A percentile compares a stretch with the other conserved stretches of the same genome.
phyloP scores from a whole-genome alignment of 2,797 vertebrate genomes.

The Lepidocolaptes lacrymiger region DNA sequence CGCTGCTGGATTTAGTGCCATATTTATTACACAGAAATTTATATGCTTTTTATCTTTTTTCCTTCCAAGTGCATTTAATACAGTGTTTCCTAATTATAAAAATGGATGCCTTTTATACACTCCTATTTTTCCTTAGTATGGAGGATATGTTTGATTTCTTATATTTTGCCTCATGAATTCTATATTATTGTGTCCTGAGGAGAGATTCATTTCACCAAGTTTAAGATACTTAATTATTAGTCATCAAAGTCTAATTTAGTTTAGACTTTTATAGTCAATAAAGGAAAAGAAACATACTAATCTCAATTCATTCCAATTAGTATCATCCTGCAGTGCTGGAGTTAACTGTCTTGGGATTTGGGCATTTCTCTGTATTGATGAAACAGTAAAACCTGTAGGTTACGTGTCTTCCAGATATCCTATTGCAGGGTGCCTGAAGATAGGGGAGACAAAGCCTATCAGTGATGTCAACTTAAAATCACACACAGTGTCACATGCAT shows the following conservation, averaged over 20 bases:
- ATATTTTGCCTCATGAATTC: not conserved
- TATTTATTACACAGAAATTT: not conserved
- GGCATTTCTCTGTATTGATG: not conserved
- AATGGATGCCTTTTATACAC: not conserved
- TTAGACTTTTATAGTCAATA: not conserved
- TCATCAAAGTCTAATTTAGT: not conserved
- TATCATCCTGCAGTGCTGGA: not conserved
- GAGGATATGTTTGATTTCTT: not conserved
- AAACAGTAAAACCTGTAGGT: not conserved
- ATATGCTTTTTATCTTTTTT: not conserved
- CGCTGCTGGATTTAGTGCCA: not conserved
- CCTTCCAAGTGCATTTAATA: not conserved
- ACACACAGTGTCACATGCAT: not conserved
- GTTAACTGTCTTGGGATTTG: not conserved
- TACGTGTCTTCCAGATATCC: not conserved
- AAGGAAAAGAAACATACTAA: not conserved
- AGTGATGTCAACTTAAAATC: not conserved
- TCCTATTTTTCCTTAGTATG: not conserved
- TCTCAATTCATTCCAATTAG: not conserved
- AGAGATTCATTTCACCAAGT: not conserved
- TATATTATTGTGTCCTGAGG: not conserved
- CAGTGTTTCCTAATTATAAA: not conserved
- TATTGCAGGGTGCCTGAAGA: not conserved
- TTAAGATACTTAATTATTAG: not conserved
- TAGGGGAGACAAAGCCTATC: not conserved